Percentiles rank a stretch among this genome's conserved stretches.
These are phyloP conservation scores for Coecobrya sp. DNA, from an alignment of 2,888 invertebrate species.

Conservation along the genomic window DNA sequence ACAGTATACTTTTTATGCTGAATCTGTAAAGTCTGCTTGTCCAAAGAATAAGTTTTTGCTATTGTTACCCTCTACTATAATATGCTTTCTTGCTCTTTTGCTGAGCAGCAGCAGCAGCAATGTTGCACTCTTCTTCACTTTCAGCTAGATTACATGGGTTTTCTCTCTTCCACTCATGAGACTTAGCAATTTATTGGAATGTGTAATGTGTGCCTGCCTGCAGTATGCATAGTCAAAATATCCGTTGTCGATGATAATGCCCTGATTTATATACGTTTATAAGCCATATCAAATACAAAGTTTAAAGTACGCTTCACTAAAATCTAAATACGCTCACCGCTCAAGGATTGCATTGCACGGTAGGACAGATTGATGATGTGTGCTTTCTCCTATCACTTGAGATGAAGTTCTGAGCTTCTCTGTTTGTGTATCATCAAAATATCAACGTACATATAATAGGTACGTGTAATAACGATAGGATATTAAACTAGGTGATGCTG, in stretches of 20 bases:
- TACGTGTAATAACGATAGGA: background rate
- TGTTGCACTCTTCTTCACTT: constrained; percentile 26
- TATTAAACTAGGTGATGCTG: too few species aligned
- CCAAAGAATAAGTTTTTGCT: background rate
- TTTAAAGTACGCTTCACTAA: background rate
- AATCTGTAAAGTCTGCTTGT: background rate
- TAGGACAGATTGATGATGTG: constrained; percentile 42
- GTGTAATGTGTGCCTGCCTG: background rate
- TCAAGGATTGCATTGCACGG: background rate
- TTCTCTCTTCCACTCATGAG: constrained; percentile 34
- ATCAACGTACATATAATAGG: background rate
- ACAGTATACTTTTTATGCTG: background rate
- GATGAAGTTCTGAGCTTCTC: background rate
- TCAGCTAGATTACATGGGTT: constrained; percentile 39
- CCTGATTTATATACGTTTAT: constrained; percentile 45
- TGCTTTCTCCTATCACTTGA: constrained; percentile 42
- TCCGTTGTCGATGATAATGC: constrained; percentile 38
- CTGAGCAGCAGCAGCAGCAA: too few species aligned
- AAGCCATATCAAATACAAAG: constrained; percentile 15
- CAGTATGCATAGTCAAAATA: constrained; percentile 15
- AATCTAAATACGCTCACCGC: background rate
- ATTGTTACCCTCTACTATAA: background rate
- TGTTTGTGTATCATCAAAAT: constrained; percentile 48
- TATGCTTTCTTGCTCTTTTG: constrained; percentile 46
- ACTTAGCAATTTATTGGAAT: constrained; percentile 44